Percentiles rank a stretch among this genome's conserved stretches.
These are phyloP conservation scores for Sarcophaga carnaria DNA, from an alignment of 2,888 invertebrate genomes.

Conservation along the genomic window DNA sequence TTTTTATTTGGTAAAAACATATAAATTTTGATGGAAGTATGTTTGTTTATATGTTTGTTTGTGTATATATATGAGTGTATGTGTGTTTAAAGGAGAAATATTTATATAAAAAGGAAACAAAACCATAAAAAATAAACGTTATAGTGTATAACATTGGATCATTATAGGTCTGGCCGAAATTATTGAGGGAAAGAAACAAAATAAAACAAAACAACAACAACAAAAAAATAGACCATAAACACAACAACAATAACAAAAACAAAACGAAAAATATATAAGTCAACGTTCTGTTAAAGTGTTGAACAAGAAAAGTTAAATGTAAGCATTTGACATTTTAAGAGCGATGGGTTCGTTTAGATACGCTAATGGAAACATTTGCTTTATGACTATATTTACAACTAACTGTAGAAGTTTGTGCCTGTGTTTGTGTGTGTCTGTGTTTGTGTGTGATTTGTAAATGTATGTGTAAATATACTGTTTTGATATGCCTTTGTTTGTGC, in stretches of 20 bases:
- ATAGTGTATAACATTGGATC: constrained; percentile 16
- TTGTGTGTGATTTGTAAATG: background rate
- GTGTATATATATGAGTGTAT: background rate
- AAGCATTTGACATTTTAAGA: constrained; percentile 62
- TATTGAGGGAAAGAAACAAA: background rate
- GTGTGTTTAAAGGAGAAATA: background rate
- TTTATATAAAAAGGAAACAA: constrained; percentile 38
- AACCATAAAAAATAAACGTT: constrained; percentile 51
- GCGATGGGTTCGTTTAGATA: constrained; percentile 66
- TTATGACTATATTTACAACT: constrained; percentile 21
- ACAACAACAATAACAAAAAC: constrained; percentile 15
- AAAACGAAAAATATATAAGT: constrained; percentile 44
- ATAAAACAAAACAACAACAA: constrained; percentile 22
- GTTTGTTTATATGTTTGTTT: background rate
- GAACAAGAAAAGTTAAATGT: constrained; percentile 56
- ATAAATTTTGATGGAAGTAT: background rate
- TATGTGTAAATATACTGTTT: background rate
- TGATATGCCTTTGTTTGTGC: background rate
- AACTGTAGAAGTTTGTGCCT: too few species aligned
- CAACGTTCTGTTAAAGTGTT: constrained; percentile 60
- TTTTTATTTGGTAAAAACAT: background rate
- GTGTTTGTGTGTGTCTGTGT: background rate
- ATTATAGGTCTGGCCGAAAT: constrained; percentile 45
- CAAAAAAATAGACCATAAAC: constrained; percentile 4
- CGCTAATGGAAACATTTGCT: constrained; percentile 61